Evolutionary conservation across 2,113 vertebrate genomes (phyloP).

Genomic region (Leptobrachium leishanense): DNA sequence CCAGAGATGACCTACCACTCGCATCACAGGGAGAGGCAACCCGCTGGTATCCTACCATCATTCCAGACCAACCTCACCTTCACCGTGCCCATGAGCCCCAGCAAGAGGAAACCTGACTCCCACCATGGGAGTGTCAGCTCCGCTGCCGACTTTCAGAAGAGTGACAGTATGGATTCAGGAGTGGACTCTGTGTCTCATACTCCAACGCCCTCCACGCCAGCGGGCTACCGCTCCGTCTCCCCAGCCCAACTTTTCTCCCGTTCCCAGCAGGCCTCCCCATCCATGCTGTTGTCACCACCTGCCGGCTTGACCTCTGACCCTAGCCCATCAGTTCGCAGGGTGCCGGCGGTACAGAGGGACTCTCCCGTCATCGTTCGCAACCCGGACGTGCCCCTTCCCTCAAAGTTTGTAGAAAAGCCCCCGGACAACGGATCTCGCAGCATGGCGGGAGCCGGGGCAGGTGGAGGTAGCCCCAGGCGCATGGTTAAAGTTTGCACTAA

Average conservation of each 20-base stretch:
- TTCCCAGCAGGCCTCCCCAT: slow-evolving; percentile 69
- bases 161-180: slow-evolving; percentile 60
- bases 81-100: slow-evolving; percentile 87
- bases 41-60: slow-evolving; percentile 75
- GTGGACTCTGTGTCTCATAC: slow-evolving; percentile 70
- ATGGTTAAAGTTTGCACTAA: slow-evolving; percentile 54
- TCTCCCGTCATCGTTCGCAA: slow-evolving; percentile 89
- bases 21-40: slow-evolving; percentile 76
- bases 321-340: slow-evolving; percentile 66
- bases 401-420: slow-evolving; percentile 80
- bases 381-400: slow-evolving; percentile 80
- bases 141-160: slow-evolving; percentile 62
- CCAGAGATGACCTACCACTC: slow-evolving; percentile 62
- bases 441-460: slow-evolving; percentile 19
- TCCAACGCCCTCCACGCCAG: slow-evolving; percentile 73
- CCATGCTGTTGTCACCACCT: slow-evolving; percentile 78
- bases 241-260: slow-evolving; percentile 65
- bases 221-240: slow-evolving; percentile 71
- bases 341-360: slow-evolving; percentile 78
- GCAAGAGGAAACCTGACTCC: slow-evolving; percentile 76
- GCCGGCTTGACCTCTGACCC: slow-evolving; percentile 71
- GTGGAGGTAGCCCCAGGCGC: slow-evolving; percentile 53
- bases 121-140: slow-evolving; percentile 51
- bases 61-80: slow-evolving; percentile 86
- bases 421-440: slow-evolving; percentile 56